Percentiles rank a stretch among this genome's conserved stretches.
Conservation (phyloP, 2,113 vertebrate species). For the Psilopogon haemacephalus region DNA sequence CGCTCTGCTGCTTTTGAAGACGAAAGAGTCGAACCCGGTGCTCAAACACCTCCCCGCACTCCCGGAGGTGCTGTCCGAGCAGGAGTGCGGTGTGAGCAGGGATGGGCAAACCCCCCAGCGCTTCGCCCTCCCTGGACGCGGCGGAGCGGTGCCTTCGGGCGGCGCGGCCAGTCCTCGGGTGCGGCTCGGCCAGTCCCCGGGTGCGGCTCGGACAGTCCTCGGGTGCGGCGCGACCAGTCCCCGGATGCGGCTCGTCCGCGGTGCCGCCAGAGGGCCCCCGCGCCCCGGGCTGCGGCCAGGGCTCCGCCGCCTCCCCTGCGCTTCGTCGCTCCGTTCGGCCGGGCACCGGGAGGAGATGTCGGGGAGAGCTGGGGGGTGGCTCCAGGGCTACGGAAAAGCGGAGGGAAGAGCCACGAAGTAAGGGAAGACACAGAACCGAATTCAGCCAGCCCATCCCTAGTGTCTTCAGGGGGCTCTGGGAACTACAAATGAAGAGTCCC, state of each 20-base stretch:
- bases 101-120: not conserved
- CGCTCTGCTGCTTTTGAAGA: not conserved
- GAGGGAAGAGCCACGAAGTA: not conserved
- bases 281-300: not conserved
- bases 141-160: not conserved
- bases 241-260: not conserved
- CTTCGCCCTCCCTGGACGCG: no score
- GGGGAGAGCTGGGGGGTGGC: not conserved
- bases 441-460: not conserved
- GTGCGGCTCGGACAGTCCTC: no score
- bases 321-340: no score
- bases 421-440: not conserved
- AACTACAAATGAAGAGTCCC: not conserved
- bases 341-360: not conserved
- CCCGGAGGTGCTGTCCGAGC: not conserved
- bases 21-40: fast-evolving
- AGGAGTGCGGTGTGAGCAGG: not conserved
- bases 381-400: not conserved
- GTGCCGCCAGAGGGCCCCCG: not conserved
- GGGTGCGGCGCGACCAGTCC: no score
- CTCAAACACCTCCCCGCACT: not conserved
- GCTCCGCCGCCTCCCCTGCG: not conserved
- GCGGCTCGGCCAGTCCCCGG: not conserved
- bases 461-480: not conserved
- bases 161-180: not conserved